Evolutionary conservation across 2,888 invertebrate genomes (phyloP).

Genomic region (Ditula angustiorana): DNA sequence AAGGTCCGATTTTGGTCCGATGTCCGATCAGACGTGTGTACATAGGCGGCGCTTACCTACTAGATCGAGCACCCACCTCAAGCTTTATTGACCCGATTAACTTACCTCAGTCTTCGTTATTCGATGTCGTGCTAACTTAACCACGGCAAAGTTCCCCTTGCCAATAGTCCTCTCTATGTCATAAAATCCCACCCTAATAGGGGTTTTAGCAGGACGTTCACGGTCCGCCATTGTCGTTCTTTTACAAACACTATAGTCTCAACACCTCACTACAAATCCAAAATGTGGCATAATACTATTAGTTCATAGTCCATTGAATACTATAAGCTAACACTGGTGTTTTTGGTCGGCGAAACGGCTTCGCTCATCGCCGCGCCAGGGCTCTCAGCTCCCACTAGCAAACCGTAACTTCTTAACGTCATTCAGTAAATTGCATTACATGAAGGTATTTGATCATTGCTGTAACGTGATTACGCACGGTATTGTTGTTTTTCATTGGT

Average conservation of each 20-base stretch:
- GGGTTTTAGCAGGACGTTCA: constrained; percentile 86
- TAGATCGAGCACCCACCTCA: neutral
- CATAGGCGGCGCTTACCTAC: too few species aligned
- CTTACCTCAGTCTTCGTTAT: constrained; percentile 99
- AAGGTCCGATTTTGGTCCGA: too few species aligned
- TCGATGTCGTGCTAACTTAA: constrained; percentile 98
- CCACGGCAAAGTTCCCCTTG: constrained; percentile 99
- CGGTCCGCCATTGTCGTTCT: constrained; percentile 84
- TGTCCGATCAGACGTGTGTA: too few species aligned
- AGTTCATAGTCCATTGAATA: constrained; percentile 30
- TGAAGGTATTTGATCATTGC: constrained; percentile 43
- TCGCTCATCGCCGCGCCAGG: constrained; percentile 43
- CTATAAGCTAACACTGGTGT: constrained; percentile 54
- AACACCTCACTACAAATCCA: constrained; percentile 39
- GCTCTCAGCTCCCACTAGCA: constrained; percentile 46
- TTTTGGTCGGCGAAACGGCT: constrained; percentile 46
- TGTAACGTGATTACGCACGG: constrained; percentile 45
- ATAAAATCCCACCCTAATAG: constrained; percentile 97
- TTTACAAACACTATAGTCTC: constrained; percentile 52
- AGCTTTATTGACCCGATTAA: constrained; percentile 35
- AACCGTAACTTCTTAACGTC: constrained; percentile 46
- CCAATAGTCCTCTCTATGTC: constrained; percentile 99
- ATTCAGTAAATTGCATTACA: constrained; percentile 47
- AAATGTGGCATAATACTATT: constrained; percentile 39
- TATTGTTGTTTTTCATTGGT: constrained; percentile 52